These are phyloP conservation scores for Sinocyclocheilus anophthalmus DNA, from an alignment of 2,113 vertebrate species.

Conservation along the genomic window DNA sequence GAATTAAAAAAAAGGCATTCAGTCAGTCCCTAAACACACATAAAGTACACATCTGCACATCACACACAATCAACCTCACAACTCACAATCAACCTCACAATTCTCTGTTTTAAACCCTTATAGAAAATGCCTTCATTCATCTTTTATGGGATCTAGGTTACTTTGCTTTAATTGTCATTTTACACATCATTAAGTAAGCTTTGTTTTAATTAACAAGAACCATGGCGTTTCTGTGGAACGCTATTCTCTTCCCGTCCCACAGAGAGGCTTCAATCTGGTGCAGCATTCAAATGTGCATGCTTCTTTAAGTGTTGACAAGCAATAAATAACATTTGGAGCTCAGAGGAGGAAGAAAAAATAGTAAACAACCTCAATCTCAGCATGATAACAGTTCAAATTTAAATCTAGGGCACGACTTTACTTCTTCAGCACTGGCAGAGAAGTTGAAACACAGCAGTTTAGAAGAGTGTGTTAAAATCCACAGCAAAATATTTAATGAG, in stretches of 20 bases:
- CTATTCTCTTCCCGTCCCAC: conserved; percentile 75
- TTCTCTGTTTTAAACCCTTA: conserved; percentile 65
- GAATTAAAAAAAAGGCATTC: background rate
- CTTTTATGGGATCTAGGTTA: conserved; percentile 72
- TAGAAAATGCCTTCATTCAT: conserved; percentile 76
- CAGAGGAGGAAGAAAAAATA: conserved; percentile 33
- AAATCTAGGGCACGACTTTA: conserved; percentile 13
- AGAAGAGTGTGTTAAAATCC: background rate
- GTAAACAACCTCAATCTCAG: conserved; percentile 23
- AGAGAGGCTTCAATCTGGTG: conserved; percentile 80
- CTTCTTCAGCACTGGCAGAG: background rate
- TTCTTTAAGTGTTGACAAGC: conserved; percentile 87
- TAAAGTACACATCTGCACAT: background rate
- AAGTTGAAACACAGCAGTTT: background rate
- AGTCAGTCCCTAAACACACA: background rate
- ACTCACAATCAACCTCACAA: conserved; percentile 39
- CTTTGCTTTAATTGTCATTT: conserved; percentile 87
- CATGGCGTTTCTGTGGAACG: conserved; percentile 83
- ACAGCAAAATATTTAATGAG: background rate
- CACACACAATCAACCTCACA: conserved; percentile 44
- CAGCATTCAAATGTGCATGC: conserved; percentile 85
- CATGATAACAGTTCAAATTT: conserved; percentile 8
- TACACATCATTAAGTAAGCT: conserved; percentile 90
- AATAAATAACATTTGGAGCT: conserved; percentile 79
- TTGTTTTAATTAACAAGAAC: conserved; percentile 89